A percentile compares a stretch with the other conserved stretches of the same genome.
Evolutionary conservation across 23 tunicate species (phyloP).

Genomic region (Halocynthia roretzi): DNA sequence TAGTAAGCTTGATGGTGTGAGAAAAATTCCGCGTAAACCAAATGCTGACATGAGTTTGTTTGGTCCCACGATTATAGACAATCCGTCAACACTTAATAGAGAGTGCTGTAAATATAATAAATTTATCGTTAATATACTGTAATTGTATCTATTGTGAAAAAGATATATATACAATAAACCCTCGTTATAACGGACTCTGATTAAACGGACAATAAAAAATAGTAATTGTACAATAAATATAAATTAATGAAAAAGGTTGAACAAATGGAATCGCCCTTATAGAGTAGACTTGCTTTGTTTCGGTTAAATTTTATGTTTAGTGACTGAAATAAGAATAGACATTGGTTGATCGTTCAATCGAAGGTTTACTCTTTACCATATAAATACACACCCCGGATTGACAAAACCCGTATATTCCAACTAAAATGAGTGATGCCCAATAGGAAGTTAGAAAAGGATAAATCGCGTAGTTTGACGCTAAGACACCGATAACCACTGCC

Average conservation of each 20-base stretch:
- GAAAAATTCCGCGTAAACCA: not conserved
- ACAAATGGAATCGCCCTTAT: too few species aligned
- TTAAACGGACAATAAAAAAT: not conserved
- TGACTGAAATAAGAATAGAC: too few species aligned
- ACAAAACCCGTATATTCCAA: not conserved
- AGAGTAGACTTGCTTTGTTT: too few species aligned
- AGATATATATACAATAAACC: not conserved
- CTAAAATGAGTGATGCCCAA: not conserved
- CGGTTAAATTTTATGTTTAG: too few species aligned
- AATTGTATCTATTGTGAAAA: not conserved
- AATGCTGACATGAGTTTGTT: constrained; percentile 7
- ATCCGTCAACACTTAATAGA: not conserved
- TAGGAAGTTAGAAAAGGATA: constrained; percentile 5
- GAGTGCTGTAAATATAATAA: not conserved
- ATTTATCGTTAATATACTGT: not conserved
- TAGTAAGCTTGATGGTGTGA: not conserved
- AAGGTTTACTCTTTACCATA: too few species aligned
- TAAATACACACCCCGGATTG: not conserved
- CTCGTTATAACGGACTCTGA: not conserved
- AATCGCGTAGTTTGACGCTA: not conserved
- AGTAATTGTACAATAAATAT: too few species aligned
- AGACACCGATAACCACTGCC: not conserved
- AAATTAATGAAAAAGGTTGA: too few species aligned
- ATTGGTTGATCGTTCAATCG: too few species aligned
- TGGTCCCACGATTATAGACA: not conserved